Base-by-base conservation (phyloP, 1,140 invertebrate species). In the Luehdorfia chinensis region DNA sequence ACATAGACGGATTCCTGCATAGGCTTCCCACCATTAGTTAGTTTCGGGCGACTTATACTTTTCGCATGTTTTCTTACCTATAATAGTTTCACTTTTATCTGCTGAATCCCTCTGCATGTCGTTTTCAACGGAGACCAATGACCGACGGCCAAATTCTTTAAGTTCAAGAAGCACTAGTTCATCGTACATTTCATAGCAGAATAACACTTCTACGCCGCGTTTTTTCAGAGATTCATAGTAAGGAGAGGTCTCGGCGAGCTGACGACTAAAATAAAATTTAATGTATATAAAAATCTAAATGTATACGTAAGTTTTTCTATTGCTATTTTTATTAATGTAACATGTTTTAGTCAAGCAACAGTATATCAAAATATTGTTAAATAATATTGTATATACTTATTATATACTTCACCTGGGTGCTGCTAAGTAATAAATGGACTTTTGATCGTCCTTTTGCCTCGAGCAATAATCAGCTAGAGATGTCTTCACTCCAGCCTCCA, bases 171-270 rank as follows among this genome's bases (percentile, higher is more conserved):
- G 85, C 5, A 99, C 96, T 13, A 98, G 85, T 84, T 99, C 98
- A 87, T 99, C 98, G 64, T 98, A 97, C 0, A 94, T 92, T 66
- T 99, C 97, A 67, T 97, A 98, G 70, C 96, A 96, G 78, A 98
- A 98, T 1, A 99, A 75, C 1, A 99, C 97, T 88, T 99, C 96
- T 2, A 95, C 89, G 50, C 97, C 92, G 54, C 92, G 91, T 66
- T 93, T 92, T 66, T 95, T 95, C 1, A 99, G 87, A 11, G 94
- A 95, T 87, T 99, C 97, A 68, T 93, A 97, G 74, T 99, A 99
- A 0, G 97, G 97, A 0, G 97, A 98, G 1, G 92, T 91, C 86
- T 98, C 95, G 0, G 97, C 97, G 33, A 99, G 87, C 44, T 92
- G 88, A 19, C 97, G 96, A 76, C 96, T 97, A 68, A 27, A 88